Conservation (phyloP, 2,888 invertebrate species). For the Alitta virens region DNA sequence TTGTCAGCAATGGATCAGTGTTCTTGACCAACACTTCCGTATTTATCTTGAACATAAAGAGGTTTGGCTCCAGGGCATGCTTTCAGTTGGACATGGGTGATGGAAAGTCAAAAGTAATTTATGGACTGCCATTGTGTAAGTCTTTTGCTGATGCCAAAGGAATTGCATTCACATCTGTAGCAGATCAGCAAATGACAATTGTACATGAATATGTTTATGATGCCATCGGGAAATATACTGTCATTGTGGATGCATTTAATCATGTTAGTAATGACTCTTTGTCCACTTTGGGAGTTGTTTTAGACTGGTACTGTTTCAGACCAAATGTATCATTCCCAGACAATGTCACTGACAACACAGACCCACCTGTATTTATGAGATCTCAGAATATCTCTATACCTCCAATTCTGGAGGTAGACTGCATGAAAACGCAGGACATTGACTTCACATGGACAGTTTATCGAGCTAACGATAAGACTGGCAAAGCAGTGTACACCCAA, state of each 20-base stretch:
- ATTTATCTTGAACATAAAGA: not conserved
- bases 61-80: not conserved
- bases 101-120: not conserved
- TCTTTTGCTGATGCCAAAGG: not conserved
- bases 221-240: not conserved
- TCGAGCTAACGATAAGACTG: not conserved
- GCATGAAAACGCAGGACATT: not conserved
- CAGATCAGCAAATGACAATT: not conserved
- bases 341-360: not conserved
- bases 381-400: not conserved
- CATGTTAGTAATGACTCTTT: slow-evolving; percentile 5
- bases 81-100: not conserved
- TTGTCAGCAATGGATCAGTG: not conserved
- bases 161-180: not conserved
- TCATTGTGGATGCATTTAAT: not conserved
- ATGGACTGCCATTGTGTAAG: not conserved
- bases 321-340: slow-evolving; percentile 2
- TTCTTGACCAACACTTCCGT: not conserved
- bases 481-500: not conserved
- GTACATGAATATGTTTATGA: not conserved
- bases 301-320: not conserved
- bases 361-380: not conserved
- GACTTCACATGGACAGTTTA: not conserved
- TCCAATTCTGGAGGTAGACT: not conserved
- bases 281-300: not conserved